Conservation (phyloP, 1,140 invertebrate genomes). For the Penaeus indicus region DNA sequence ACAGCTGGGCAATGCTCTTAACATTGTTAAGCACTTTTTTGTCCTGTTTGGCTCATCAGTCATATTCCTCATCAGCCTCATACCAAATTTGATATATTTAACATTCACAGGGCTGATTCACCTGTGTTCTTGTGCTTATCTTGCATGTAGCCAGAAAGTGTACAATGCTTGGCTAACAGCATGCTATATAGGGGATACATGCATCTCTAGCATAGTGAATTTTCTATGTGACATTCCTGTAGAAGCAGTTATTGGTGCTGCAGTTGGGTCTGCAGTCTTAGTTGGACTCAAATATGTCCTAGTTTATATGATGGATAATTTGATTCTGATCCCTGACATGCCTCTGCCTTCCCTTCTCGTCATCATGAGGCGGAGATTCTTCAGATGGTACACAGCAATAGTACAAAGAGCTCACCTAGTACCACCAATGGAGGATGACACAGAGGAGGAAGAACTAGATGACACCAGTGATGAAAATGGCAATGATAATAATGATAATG, state of each 20-base stretch:
- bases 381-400: constrained; percentile 48
- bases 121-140: constrained; percentile 39
- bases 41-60: constrained; percentile 58
- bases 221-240: constrained; percentile 56
- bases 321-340: constrained; percentile 57
- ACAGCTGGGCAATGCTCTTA: constrained; percentile 36
- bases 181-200: not conserved
- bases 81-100: constrained; percentile 53
- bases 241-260: constrained; percentile 45
- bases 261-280: constrained; percentile 38
- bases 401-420: constrained; percentile 28
- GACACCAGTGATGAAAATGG: constrained; percentile 63
- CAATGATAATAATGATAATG: constrained; percentile 62
- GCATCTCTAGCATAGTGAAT: not conserved
- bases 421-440: constrained; percentile 41
- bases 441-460: constrained; percentile 58
- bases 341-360: constrained; percentile 34
- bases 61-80: constrained; percentile 38
- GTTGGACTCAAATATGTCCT: constrained; percentile 48
- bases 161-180: constrained; percentile 10
- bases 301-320: constrained; percentile 58
- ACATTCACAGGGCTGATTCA: constrained; percentile 41
- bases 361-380: constrained; percentile 30
- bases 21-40: constrained; percentile 46
- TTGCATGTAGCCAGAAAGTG: constrained; percentile 42